phyloP scores from a whole-genome alignment of 2,888 invertebrate species.

The Catonia carolina region DNA sequence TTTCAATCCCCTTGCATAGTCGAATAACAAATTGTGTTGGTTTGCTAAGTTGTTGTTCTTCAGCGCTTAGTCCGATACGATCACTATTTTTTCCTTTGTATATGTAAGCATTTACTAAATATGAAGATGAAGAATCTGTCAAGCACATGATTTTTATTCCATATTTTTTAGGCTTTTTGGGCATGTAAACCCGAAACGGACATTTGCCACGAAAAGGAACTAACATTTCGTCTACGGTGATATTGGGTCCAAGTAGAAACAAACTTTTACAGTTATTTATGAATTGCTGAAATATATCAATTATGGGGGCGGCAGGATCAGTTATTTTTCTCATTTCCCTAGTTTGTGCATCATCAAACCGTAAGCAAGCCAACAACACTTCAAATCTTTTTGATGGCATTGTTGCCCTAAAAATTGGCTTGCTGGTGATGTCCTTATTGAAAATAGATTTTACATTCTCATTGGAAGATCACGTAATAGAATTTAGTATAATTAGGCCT shows the following conservation, averaged over 20 bases:
- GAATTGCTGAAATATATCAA: conserved; percentile 10
- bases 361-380: conserved; percentile 10
- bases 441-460: no score
- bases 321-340: conserved; percentile 3
- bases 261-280: conserved; percentile 15
- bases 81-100: conserved; percentile 7
- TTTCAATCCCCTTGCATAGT: conserved; percentile 8
- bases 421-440: no score
- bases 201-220: background rate
- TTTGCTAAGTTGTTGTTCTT: conserved; percentile 4
- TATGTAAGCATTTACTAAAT: conserved; percentile 9
- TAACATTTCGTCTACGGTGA: conserved; percentile 4
- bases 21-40: conserved; percentile 9
- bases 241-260: background rate
- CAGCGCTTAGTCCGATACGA: conserved; percentile 1
- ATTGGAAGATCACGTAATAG: no score
- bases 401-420: conserved; percentile 8
- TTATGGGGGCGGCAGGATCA: conserved; percentile 13
- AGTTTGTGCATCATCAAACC: conserved; percentile 12
- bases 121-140: conserved; percentile 17
- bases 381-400: conserved; percentile 10
- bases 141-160: background rate
- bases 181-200: conserved; percentile 11
- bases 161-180: conserved; percentile 12
- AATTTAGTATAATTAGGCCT: no score